Evolutionary conservation across 2,888 invertebrate genomes (phyloP).

Genomic region (Emmelina monodactyla): DNA sequence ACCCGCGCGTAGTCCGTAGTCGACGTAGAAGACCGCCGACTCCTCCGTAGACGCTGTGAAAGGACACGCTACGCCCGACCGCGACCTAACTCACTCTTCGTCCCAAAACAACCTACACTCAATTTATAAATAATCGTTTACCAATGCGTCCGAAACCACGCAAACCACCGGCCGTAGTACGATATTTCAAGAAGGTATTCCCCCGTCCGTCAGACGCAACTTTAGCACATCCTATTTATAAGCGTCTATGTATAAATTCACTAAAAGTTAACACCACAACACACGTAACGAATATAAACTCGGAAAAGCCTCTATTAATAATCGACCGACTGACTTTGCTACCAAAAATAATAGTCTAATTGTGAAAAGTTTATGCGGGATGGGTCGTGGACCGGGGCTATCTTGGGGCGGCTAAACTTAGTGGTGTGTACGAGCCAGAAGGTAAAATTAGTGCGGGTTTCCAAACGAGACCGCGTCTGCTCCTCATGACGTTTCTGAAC

Average conservation of each 20-base stretch:
- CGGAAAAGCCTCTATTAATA: slow-evolving; percentile 69
- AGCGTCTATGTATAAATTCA: slow-evolving; percentile 68
- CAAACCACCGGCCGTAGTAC: slow-evolving; percentile 61
- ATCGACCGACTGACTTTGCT: slow-evolving; percentile 68
- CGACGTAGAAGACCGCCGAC: too few species aligned
- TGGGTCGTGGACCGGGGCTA: slow-evolving; percentile 67
- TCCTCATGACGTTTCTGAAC: slow-evolving; percentile 54
- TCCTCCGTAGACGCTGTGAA: too few species aligned
- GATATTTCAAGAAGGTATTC: slow-evolving; percentile 68
- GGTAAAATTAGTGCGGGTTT: slow-evolving; percentile 61
- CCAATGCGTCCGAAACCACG: slow-evolving; percentile 64
- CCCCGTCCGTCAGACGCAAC: slow-evolving; percentile 66
- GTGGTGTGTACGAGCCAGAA: slow-evolving; percentile 64
- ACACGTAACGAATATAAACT: slow-evolving; percentile 68
- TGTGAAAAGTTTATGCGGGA: slow-evolving; percentile 68
- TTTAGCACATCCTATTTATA: slow-evolving; percentile 67
- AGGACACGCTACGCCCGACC: slow-evolving; percentile 3
- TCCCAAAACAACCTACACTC: slow-evolving; percentile 29
- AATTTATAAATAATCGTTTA: slow-evolving; percentile 66
- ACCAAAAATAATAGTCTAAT: slow-evolving; percentile 70
- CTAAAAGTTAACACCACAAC: slow-evolving; percentile 68
- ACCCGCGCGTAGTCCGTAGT: background rate
- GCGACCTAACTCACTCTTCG: slow-evolving; percentile 2
- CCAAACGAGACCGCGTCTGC: slow-evolving; percentile 51
- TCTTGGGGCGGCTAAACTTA: slow-evolving; percentile 68